Evolutionary conservation across 1,140 invertebrate genomes (phyloP).

Genomic region (Dryas iulia): DNA sequence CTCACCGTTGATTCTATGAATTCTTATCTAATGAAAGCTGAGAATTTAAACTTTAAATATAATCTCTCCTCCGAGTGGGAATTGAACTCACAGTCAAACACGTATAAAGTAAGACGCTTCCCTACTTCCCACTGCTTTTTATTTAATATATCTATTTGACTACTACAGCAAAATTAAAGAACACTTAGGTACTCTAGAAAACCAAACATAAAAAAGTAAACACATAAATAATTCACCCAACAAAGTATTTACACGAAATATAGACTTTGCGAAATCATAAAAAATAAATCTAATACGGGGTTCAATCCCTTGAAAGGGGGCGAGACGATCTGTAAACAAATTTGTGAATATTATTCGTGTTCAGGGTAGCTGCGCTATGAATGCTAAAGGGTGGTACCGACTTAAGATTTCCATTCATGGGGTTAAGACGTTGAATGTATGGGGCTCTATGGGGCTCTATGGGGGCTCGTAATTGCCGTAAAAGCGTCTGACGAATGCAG

Average conservation of each 20-base stretch:
- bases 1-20: too few relatives aligned
- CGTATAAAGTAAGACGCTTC: too few relatives aligned
- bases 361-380: slow-evolving; percentile 45
- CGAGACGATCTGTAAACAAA: slow-evolving; percentile 63
- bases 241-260: background rate
- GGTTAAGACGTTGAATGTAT: slow-evolving; percentile 60
- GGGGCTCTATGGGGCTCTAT: slow-evolving; percentile 25
- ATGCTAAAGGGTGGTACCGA: slow-evolving; percentile 59
- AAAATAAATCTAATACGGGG: slow-evolving; percentile 24
- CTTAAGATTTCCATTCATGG: slow-evolving; percentile 72
- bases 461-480: slow-evolving; percentile 48
- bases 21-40: too few relatives aligned
- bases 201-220: background rate
- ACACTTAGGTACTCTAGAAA: too few relatives aligned
- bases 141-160: too few relatives aligned
- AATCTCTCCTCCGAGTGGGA: too few relatives aligned
- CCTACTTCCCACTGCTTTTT: too few relatives aligned
- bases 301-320: slow-evolving; percentile 15
- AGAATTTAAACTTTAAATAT: too few relatives aligned
- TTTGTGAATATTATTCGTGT: slow-evolving; percentile 72
- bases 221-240: background rate
- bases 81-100: too few relatives aligned
- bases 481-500: slow-evolving; percentile 35
- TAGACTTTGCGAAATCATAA: slow-evolving; percentile 12
- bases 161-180: too few relatives aligned